Evolutionary conservation across 2,113 vertebrate species (phyloP).

Genomic region (Ploceus nigricollis): DNA sequence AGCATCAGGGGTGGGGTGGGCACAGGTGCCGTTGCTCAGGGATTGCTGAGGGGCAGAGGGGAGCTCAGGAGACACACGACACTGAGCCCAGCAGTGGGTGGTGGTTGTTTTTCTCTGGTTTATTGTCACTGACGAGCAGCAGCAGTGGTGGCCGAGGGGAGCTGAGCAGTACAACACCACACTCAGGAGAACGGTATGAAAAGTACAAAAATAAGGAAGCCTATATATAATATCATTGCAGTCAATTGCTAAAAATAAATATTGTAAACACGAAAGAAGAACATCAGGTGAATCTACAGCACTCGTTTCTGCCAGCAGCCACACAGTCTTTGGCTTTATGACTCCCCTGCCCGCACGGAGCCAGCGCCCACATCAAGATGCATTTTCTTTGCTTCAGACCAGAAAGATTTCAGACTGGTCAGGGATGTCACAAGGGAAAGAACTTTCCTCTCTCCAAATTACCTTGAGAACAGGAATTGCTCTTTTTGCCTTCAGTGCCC

Average conservation of each 20-base stretch:
- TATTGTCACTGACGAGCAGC: conserved; percentile 47
- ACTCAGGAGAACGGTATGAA: background rate
- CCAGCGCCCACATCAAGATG: background rate
- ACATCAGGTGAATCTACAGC: conserved; percentile 34
- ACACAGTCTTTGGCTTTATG: conserved; percentile 59
- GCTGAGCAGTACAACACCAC: background rate
- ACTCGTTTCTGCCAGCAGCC: conserved; percentile 13
- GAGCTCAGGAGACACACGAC: background rate
- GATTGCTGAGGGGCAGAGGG: background rate
- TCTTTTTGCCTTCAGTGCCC: background rate
- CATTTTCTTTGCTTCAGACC: conserved; percentile 27
- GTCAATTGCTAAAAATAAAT: conserved; percentile 60
- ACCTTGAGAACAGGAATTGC: background rate
- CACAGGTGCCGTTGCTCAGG: background rate
- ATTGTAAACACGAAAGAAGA: conserved; percentile 38
- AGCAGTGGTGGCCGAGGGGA: conserved; percentile 28
- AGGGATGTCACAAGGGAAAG: background rate
- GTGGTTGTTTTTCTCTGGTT: background rate
- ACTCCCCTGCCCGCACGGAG: background rate
- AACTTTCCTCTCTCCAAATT: background rate
- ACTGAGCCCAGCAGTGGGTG: background rate
- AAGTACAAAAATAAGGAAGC: conserved; percentile 56
- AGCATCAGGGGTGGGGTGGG: background rate
- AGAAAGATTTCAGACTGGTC: background rate
- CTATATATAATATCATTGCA: conserved; percentile 14